A percentile compares a stretch with the other conserved stretches of the same genome.
phyloP scores from a whole-genome alignment of 2,888 invertebrate species.

The Rhaphigaster nebulosa region DNA sequence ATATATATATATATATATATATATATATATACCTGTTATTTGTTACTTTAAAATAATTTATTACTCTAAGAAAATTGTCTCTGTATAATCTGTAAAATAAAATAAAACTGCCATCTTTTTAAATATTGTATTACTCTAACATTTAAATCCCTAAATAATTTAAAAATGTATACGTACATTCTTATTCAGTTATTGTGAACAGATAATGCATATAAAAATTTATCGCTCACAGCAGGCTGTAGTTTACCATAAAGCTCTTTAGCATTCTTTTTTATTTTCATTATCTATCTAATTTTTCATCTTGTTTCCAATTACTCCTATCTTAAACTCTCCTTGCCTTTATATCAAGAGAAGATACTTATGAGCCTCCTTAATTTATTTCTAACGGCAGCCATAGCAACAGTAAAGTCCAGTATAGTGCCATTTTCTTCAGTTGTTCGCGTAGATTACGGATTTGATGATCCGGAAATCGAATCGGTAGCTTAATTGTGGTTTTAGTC shows the following conservation, averaged over 20 bases:
- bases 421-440: too few relatives aligned
- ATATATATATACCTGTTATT: constrained; percentile 24
- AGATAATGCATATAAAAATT: background rate
- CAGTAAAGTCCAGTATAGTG: too few relatives aligned
- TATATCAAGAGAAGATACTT: too few relatives aligned
- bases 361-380: too few relatives aligned
- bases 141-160: background rate
- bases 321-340: background rate
- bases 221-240: background rate
- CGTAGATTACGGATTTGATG: too few relatives aligned
- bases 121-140: background rate
- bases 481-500: too few relatives aligned
- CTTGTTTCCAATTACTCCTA: too few relatives aligned
- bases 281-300: too few relatives aligned
- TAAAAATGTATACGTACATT: too few relatives aligned
- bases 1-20: constrained; percentile 19
- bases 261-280: too few relatives aligned
- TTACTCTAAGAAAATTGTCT: constrained; percentile 50
- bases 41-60: constrained; percentile 36
- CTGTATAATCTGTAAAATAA: constrained; percentile 53
- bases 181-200: background rate
- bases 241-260: background rate
- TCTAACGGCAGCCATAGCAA: too few relatives aligned
- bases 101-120: constrained; percentile 55
- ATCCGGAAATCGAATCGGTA: too few relatives aligned